phyloP scores from a whole-genome alignment of 2,888 invertebrate species.

The Ceraclea dissimilis region DNA sequence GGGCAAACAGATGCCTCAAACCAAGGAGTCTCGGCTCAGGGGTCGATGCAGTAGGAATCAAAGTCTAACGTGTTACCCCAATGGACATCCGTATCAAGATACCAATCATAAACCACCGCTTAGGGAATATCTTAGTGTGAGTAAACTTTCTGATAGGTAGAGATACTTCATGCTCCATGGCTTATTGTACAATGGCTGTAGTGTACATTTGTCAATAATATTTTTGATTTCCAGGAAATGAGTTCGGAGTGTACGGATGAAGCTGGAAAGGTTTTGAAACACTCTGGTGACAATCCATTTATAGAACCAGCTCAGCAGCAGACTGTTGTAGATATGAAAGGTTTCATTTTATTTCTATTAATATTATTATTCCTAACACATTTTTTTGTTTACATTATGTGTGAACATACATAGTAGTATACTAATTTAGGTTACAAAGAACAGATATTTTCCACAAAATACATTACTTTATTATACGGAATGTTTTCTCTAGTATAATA shows the following conservation, averaged over 20 bases:
- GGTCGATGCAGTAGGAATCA: constrained; percentile 67
- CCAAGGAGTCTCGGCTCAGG: constrained; percentile 79
- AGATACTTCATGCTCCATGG: no score
- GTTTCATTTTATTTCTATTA: constrained; percentile 37
- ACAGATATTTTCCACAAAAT: no score
- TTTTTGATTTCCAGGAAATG: constrained; percentile 60
- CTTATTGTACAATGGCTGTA: no score
- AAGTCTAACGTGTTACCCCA: constrained; percentile 48
- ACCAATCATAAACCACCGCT: constrained; percentile 53
- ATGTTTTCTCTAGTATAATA: no score
- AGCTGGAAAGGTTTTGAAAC: constrained; percentile 70
- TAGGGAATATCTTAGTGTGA: constrained; percentile 62
- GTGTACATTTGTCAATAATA: no score
- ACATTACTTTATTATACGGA: no score
- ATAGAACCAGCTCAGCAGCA: constrained; percentile 80
- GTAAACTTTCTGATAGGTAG: no score
- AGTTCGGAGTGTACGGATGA: constrained; percentile 73
- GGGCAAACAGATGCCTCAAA: constrained; percentile 58
- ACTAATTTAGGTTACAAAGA: no score
- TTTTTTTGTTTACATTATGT: no score
- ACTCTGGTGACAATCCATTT: constrained; percentile 82
- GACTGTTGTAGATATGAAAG: constrained; percentile 92
- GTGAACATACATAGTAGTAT: no score
- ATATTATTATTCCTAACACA: not conserved
- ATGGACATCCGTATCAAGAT: constrained; percentile 54